Conservation (phyloP, 2,797 vertebrate species). For the Arnoldichthys spilopterus region DNA sequence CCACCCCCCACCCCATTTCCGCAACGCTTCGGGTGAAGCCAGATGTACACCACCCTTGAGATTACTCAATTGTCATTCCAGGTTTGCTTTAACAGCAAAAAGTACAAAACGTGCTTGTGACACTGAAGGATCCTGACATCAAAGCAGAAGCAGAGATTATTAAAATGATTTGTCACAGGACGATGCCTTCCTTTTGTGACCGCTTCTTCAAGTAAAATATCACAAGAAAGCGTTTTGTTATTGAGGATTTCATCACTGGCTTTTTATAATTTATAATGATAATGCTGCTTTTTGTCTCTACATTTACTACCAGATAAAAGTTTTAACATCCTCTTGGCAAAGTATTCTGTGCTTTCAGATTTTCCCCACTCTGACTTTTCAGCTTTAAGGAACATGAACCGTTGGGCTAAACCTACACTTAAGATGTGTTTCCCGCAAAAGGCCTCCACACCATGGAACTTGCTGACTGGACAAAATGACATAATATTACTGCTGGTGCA, state of each 20-base stretch:
- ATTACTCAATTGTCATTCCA: not conserved
- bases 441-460: conserved; percentile 23
- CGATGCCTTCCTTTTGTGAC: not conserved
- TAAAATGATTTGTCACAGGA: not conserved
- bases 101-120: not conserved
- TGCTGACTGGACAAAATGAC: conserved; percentile 49
- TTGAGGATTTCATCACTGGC: not conserved
- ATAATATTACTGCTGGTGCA: conserved; percentile 27
- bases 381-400: not conserved
- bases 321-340: not conserved
- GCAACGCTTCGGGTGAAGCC: conserved; percentile 3
- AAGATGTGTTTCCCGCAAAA: conserved; percentile 31
- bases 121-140: not conserved
- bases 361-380: not conserved
- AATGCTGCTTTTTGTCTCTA: not conserved
- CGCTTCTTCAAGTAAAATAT: not conserved
- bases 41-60: not conserved
- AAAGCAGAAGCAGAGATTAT: not conserved
- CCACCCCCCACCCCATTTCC: not conserved
- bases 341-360: not conserved
- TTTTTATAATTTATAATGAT: not conserved
- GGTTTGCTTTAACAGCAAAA: not conserved
- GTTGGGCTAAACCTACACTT: not conserved
- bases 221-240: not conserved
- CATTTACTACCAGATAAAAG: not conserved